Conservation (phyloP, 1,140 invertebrate species). For the Cardiocondyla obscurior region DNA sequence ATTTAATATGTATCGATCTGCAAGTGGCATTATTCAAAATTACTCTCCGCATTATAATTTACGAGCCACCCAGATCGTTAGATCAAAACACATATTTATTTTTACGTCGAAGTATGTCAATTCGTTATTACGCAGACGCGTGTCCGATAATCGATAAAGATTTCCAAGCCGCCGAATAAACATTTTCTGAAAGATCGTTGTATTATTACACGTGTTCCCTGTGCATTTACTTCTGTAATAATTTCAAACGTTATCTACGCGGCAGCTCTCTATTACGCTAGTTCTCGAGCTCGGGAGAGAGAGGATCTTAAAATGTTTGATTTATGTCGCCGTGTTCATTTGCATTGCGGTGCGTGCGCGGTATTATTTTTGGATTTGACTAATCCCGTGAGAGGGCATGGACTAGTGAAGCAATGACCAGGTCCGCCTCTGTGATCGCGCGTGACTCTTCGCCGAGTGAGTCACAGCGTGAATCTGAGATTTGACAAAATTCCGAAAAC, state of each 20-base stretch:
- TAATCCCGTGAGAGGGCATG: slow-evolving; percentile 69
- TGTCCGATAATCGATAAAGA: not conserved
- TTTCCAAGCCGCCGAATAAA: not conserved
- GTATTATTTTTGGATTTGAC: slow-evolving; percentile 73
- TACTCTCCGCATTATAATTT: not conserved
- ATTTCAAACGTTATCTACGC: not conserved
- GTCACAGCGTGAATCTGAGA: slow-evolving; percentile 11
- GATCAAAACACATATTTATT: not conserved
- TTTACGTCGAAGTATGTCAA: slow-evolving; percentile 15
- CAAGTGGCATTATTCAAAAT: not conserved
- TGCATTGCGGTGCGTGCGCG: slow-evolving; percentile 44
- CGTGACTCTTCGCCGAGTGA: slow-evolving; percentile 10
- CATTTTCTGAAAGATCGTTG: not conserved
- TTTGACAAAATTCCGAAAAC: slow-evolving; percentile 54
- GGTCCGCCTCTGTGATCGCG: slow-evolving; percentile 3
- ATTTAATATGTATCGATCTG: not conserved
- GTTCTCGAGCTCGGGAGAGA: slow-evolving; percentile 32
- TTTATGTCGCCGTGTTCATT: slow-evolving; percentile 59
- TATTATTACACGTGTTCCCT: not conserved
- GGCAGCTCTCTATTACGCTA: not conserved
- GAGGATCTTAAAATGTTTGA: slow-evolving; percentile 51
- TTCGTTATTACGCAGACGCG: too few species aligned
- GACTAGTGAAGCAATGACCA: slow-evolving; percentile 58
- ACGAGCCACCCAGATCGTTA: not conserved
- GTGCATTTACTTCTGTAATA: slow-evolving; percentile 40